Conservation (phyloP, 2,113 vertebrate species). For the Oreochromis tanganicae region DNA sequence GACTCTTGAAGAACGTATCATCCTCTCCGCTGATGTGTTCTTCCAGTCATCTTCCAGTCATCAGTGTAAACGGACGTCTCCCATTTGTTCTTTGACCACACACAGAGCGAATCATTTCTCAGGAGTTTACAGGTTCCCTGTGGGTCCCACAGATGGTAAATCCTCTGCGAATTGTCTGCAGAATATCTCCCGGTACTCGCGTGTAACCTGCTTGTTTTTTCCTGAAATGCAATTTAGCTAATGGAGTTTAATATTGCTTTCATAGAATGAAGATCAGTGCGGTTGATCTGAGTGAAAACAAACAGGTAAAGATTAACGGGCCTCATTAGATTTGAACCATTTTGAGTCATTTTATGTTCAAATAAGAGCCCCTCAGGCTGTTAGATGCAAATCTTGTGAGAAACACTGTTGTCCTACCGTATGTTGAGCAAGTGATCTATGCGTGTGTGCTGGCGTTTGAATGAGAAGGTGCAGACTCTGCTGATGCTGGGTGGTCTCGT, state of each 20-base stretch:
- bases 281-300: background rate
- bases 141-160: background rate
- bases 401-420: background rate
- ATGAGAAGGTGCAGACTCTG: conserved; percentile 54
- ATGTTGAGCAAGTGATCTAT: background rate
- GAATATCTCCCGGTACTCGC: background rate
- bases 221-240: conserved; percentile 23
- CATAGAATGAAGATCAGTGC: conserved; percentile 22
- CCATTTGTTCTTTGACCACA: conserved; percentile 22
- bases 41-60: background rate
- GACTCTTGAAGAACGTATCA: background rate
- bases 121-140: background rate
- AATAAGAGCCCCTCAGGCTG: background rate
- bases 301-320: background rate
- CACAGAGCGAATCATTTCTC: conserved; percentile 18
- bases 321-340: background rate
- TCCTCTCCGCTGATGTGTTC: background rate
- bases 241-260: conserved; percentile 13
- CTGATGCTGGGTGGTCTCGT: conserved; percentile 48
- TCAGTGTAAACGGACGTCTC: background rate
- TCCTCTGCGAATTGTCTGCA: background rate
- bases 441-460: background rate
- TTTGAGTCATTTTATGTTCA: background rate
- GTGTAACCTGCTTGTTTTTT: background rate
- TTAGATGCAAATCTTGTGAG: background rate